A percentile compares a stretch with the other conserved stretches of the same genome.
Evolutionary conservation across 2,797 vertebrate genomes (phyloP).

Genomic region (Darevskia nairensis): DNA sequence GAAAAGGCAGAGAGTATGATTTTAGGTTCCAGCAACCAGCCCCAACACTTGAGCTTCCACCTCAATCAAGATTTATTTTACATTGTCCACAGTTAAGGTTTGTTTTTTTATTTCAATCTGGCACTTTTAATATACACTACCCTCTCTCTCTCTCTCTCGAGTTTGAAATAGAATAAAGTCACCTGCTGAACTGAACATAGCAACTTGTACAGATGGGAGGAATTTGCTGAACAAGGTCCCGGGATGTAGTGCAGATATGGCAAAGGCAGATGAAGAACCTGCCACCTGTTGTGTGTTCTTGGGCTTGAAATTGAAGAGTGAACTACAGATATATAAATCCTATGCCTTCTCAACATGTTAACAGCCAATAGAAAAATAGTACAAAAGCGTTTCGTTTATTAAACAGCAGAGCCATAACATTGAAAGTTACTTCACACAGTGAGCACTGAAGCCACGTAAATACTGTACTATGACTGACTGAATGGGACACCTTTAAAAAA

Average conservation of each 20-base stretch:
- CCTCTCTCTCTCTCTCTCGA: not conserved
- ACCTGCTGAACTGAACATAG: not conserved
- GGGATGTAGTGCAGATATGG: not conserved
- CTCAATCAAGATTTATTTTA: not conserved
- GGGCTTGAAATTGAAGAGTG: not conserved
- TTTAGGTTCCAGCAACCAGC: not conserved
- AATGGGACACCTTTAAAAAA: not conserved
- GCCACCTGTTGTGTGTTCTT: not conserved
- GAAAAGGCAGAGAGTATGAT: no score
- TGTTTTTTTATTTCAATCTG: no score
- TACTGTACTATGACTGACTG: not conserved
- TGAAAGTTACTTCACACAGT: not conserved
- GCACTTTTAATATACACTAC: not conserved
- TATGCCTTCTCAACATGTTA: not conserved
- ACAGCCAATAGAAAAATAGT: not conserved
- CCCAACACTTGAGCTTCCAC: not conserved
- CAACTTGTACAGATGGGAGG: no score
- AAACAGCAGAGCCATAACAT: not conserved
- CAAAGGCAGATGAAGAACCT: not conserved
- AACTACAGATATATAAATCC: not conserved
- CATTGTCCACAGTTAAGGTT: not conserved
- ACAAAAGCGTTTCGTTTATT: not conserved
- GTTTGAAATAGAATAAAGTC: not conserved
- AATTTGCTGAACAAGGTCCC: not conserved
- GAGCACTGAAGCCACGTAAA: not conserved